Evolutionary conservation across 2,888 invertebrate species (phyloP).

Genomic region (Agrenia bidenticulata): DNA sequence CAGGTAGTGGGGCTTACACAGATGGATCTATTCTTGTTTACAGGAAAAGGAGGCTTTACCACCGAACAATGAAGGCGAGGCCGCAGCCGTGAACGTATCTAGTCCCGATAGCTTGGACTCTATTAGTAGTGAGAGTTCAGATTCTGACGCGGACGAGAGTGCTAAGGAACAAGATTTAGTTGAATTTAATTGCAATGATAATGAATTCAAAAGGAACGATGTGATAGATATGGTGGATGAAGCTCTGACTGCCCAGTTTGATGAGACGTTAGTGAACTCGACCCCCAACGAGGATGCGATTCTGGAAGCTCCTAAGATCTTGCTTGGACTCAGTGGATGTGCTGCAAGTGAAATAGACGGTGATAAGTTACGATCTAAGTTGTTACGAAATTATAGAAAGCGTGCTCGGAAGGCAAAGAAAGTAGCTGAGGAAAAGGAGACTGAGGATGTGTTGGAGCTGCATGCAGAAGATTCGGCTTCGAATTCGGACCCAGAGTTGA

Average conservation of each 20-base stretch:
- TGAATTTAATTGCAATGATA: not conserved
- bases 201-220: not conserved
- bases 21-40: too few species aligned
- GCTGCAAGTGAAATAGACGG: not conserved
- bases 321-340: too few species aligned
- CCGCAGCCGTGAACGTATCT: not conserved
- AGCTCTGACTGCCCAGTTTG: not conserved
- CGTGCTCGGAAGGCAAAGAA: constrained; percentile 6
- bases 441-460: constrained; percentile 24
- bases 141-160: not conserved
- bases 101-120: not conserved
- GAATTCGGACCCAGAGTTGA: too few species aligned
- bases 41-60: too few species aligned
- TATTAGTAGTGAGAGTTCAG: not conserved
- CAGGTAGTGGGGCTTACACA: too few species aligned
- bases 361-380: constrained; percentile 21
- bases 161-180: constrained; percentile 2
- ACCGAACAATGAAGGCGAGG: not conserved
- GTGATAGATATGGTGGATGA: not conserved
- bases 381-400: constrained; percentile 26
- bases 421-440: not conserved
- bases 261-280: not conserved
- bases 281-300: not conserved
- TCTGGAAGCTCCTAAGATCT: too few species aligned
- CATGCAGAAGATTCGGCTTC: constrained; percentile 14